Conservation (phyloP, 1,140 invertebrate genomes). For the Calycopis cecrops region DNA sequence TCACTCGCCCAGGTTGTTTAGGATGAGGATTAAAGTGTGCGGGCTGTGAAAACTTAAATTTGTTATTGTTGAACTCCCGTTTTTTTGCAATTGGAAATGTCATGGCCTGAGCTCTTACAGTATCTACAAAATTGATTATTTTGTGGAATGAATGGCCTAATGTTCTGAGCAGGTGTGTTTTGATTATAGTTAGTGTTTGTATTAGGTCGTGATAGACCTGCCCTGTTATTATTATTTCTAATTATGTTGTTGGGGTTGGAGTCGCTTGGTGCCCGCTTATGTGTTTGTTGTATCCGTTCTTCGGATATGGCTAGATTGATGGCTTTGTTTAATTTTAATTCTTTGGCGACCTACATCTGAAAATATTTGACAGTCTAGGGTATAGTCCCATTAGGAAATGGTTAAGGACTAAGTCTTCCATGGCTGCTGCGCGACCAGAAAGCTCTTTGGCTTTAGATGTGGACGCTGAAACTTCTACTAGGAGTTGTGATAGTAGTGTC, state of each 20-base stretch:
- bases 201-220: neutral
- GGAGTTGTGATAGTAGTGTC: constrained; percentile 1
- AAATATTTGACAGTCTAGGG: constrained; percentile 26
- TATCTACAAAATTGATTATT: neutral
- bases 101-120: neutral
- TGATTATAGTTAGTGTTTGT: neutral
- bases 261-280: neutral
- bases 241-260: neutral
- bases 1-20: too few relatives aligned
- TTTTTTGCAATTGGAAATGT: too few relatives aligned
- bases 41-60: too few relatives aligned
- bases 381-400: constrained; percentile 25
- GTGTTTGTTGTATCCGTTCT: constrained; percentile 24
- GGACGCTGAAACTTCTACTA: constrained; percentile 10
- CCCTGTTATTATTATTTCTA: neutral
- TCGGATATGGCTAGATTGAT: constrained; percentile 29
- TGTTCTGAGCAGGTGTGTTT: neutral
- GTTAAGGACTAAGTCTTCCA: constrained; percentile 28
- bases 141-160: neutral
- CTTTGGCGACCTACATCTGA: constrained; percentile 22
- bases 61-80: too few relatives aligned
- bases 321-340: constrained; percentile 26
- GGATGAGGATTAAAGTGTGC: too few relatives aligned
- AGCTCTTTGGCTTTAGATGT: neutral
- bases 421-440: constrained; percentile 20